Evolutionary conservation across 2,888 invertebrate species (phyloP).

Genomic region (Beris chalybata): DNA sequence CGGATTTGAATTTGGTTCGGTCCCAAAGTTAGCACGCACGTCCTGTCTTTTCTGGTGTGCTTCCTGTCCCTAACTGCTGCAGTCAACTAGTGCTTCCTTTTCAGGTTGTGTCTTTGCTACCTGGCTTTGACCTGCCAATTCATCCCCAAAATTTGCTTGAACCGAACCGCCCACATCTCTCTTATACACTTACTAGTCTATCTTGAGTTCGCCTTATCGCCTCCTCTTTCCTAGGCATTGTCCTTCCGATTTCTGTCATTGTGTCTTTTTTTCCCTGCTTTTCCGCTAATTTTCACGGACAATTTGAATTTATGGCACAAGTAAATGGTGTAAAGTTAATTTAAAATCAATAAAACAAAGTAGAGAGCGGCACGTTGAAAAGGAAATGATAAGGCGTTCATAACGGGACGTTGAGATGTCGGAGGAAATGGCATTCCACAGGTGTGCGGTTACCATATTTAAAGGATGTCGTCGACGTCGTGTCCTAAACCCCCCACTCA

Average conservation of each 20-base stretch:
- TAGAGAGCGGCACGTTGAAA: not conserved
- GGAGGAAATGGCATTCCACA: conserved; percentile 21
- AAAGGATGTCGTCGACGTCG: conserved; percentile 5
- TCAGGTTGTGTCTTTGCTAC: no score
- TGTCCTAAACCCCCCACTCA: conserved; percentile 3
- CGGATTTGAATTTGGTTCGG: no score
- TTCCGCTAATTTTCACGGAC: conserved; percentile 18
- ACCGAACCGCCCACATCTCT: no score
- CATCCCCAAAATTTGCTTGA: no score
- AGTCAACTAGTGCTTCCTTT: no score
- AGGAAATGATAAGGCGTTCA: not conserved
- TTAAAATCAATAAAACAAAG: conserved; percentile 20
- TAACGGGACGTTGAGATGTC: conserved; percentile 11
- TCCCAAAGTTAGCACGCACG: no score
- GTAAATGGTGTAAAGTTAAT: conserved; percentile 21
- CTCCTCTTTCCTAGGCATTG: no score
- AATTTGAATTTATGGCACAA: conserved; percentile 14
- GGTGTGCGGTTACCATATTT: conserved; percentile 25
- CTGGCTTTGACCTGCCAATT: no score
- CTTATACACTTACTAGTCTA: no score
- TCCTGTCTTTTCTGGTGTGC: no score
- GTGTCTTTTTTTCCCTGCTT: conserved; percentile 1
- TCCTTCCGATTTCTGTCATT: conserved; percentile 7
- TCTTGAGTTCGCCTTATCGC: no score
- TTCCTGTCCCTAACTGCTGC: no score